These are phyloP conservation scores for Neomorphus geoffroyi DNA, from an alignment of 2,797 vertebrate species.

Conservation along the genomic window DNA sequence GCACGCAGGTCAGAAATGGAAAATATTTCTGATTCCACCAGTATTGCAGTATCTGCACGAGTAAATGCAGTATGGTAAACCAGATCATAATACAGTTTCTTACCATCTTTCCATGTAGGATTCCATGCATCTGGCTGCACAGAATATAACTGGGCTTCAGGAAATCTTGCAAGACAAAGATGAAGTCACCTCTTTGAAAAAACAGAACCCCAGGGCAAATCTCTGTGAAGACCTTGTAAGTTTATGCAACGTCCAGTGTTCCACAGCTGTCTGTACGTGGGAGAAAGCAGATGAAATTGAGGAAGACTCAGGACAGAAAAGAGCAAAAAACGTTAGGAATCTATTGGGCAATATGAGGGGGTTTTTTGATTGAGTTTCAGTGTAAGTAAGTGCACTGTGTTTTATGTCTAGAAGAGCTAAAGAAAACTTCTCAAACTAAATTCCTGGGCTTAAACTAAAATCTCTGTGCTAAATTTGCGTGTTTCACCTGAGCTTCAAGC, in stretches of 20 bases:
- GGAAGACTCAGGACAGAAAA: background rate
- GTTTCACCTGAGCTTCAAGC: background rate
- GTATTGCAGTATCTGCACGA: background rate
- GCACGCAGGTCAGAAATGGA: background rate
- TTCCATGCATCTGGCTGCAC: constrained; percentile 81
- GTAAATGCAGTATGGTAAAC: background rate
- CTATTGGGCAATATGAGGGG: background rate
- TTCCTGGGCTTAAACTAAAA: background rate
- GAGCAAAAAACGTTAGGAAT: background rate
- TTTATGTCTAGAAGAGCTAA: background rate
- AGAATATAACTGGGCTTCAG: constrained; percentile 81
- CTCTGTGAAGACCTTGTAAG: constrained; percentile 89
- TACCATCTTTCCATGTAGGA: constrained; percentile 78
- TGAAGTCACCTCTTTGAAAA: constrained; percentile 63
- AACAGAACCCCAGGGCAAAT: constrained; percentile 70
- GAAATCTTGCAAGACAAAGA: constrained; percentile 80
- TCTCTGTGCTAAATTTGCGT: background rate
- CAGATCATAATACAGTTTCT: background rate
- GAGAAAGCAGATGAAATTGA: background rate
- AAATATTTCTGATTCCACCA: background rate
- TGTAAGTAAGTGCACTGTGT: background rate
- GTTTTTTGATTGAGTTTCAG: background rate
- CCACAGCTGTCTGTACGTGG: background rate
- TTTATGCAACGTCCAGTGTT: constrained; percentile 15
- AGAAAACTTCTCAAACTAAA: background rate